A percentile compares a stretch with the other conserved stretches of the same genome.
Evolutionary conservation across 2,888 invertebrate genomes (phyloP).

Genomic region (Meghimatium bilineatum): DNA sequence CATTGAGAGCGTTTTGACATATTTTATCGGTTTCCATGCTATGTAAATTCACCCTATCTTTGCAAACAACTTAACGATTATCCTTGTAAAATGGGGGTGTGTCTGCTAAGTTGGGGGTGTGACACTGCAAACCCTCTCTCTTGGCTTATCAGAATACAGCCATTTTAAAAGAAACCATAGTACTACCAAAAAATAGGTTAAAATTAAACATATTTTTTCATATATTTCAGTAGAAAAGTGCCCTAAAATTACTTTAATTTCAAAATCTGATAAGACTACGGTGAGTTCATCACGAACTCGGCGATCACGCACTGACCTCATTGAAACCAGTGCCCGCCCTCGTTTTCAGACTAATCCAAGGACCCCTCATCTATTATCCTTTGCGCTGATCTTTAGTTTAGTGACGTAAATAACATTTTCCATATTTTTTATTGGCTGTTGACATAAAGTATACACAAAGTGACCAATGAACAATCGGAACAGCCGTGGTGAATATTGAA

Average conservation of each 20-base stretch:
- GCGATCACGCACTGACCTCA: conserved; percentile 25
- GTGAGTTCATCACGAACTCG: background rate
- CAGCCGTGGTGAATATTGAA: too few species aligned
- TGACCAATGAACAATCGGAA: too few species aligned
- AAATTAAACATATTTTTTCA: background rate
- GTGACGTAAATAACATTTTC: too few species aligned
- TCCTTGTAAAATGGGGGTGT: background rate
- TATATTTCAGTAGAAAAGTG: background rate
- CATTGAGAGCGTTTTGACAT: too few species aligned
- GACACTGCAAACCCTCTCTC: background rate
- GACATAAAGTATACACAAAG: too few species aligned
- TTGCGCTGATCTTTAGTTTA: too few species aligned
- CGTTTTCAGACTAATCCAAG: background rate
- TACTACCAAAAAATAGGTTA: background rate
- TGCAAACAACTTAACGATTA: too few species aligned
- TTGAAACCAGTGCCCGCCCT: background rate
- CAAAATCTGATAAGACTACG: background rate
- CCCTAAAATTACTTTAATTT: background rate
- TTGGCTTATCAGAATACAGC: background rate
- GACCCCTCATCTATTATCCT: too few species aligned
- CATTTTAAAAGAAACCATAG: too few species aligned
- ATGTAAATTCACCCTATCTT: too few species aligned
- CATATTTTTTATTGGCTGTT: too few species aligned
- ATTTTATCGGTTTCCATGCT: too few species aligned
- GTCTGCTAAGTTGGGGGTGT: conserved; percentile 1